phyloP scores from a whole-genome alignment of 2,113 vertebrate genomes.

The Aramus guarauna region DNA sequence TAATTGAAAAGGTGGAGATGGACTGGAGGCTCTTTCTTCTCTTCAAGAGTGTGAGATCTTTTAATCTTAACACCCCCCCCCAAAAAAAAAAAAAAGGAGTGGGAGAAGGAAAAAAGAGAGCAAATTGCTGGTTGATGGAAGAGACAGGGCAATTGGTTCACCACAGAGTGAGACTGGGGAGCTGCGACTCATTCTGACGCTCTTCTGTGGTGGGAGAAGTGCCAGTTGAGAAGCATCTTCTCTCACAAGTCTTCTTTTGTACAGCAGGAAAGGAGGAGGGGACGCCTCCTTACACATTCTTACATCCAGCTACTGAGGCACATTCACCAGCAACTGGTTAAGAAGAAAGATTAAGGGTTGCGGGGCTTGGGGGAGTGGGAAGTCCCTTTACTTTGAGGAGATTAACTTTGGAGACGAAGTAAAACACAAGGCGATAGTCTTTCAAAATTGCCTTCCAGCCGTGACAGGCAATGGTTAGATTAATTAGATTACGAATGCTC shows the following conservation, averaged over 20 bases:
- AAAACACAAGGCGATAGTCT: conserved; percentile 63
- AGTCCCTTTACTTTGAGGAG: conserved; percentile 63
- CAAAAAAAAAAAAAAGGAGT: rapidly evolving
- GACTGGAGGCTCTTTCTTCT: conserved; percentile 54
- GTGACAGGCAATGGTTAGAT: conserved; percentile 54
- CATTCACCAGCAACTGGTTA: conserved; percentile 4
- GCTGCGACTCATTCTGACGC: neutral
- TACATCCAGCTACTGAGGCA: neutral
- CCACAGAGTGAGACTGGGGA: neutral
- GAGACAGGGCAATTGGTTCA: neutral
- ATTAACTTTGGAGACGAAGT: conserved; percentile 57
- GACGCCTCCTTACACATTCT: neutral
- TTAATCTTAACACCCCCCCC: neutral
- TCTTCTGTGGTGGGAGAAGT: neutral
- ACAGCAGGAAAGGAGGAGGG: neutral
- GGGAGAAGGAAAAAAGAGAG: neutral
- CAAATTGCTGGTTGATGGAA: neutral
- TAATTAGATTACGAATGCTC: conserved; percentile 70
- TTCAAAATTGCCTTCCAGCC: conserved; percentile 66
- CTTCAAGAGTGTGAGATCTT: neutral
- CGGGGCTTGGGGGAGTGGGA: conserved; percentile 16
- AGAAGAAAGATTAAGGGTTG: conserved; percentile 11
- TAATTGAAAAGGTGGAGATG: conserved; percentile 55
- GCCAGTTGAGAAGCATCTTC: neutral
- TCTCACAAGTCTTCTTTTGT: conserved; percentile 6